Base-by-base conservation (phyloP, 1,140 invertebrate species). In the Drosophila prosaltans region DNA sequence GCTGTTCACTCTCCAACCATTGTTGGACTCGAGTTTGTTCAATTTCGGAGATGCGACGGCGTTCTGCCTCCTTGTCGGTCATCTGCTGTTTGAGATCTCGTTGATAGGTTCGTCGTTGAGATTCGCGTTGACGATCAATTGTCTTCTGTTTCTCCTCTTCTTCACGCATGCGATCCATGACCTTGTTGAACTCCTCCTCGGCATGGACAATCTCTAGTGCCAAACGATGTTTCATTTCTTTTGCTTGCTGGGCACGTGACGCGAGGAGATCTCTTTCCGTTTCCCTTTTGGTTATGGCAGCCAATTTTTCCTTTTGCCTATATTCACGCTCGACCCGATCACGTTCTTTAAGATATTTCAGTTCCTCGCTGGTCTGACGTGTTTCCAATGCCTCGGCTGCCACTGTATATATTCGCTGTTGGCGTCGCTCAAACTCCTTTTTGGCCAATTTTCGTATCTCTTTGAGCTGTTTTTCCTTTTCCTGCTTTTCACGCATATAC, bases 191-290 rank as follows among this genome's bases (percentile, higher is more conserved):
- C 80, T 95, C 94, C 16, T 93, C 89, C 71, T 94, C 94, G 43
- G 95, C 94, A 2, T 94, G 86, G 30, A 94, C 94, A 2, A 95
- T 93, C 76, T 95, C 94, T 24, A 95, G 92, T 0, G 95, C 95
- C 72, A 94, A 93, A 24, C 90, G 88, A 92, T 92, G 75, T 92
- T 92, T 83, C 57, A 86, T 68, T 21, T 92, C 91, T 65, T 91
- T 90, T n/a, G 93, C 83, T 72, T 94, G 94, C 36, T 81, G 77
- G 0, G 91, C 91, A 30, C 93, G 81, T 30, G 94, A 73, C 72
- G 93, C 86, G 0, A 92, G 91, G 32, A 94, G 91, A 69, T 94
- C 93, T 6, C 92, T 93, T 64, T 94, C 93, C 24, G 93, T 93
- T 48, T 94, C 92, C 0, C 92, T 74, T 67, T 92, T 93, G 10